phyloP scores from a whole-genome alignment of 2,797 vertebrate species.

The Argentina silus region DNA sequence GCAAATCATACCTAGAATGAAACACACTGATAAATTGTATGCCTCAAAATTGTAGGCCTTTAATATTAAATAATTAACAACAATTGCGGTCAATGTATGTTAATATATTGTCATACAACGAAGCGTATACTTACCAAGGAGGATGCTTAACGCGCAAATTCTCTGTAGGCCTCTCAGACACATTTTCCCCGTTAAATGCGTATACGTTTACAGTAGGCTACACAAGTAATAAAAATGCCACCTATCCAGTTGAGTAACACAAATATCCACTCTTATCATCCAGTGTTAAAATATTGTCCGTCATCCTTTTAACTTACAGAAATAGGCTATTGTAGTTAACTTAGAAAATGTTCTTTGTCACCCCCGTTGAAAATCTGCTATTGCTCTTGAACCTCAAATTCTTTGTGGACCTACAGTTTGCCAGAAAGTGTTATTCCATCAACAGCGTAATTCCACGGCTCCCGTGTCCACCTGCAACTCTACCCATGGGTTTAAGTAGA shows the following conservation, averaged over 20 bases:
- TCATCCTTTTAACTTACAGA: not conserved
- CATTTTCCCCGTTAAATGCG: constrained; percentile 45
- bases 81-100: no score
- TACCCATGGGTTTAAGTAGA: constrained; percentile 48
- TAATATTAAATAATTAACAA: no score
- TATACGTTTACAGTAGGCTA: not conserved
- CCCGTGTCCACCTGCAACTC: constrained; percentile 50
- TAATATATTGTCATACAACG: not conserved
- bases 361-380: no score
- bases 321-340: not conserved
- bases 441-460: constrained; percentile 12
- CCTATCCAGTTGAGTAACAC: not conserved
- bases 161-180: constrained; percentile 29
- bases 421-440: not conserved
- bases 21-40: not conserved
- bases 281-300: not conserved
- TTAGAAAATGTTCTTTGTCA: no score
- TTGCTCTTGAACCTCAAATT: not conserved
- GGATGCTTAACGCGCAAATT: constrained; percentile 42
- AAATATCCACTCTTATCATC: not conserved
- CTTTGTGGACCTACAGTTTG: not conserved
- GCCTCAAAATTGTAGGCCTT: no score
- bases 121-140: constrained; percentile 61
- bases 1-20: constrained; percentile 52
- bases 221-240: not conserved